A percentile compares a stretch with the other conserved stretches of the same genome.
phyloP scores from a whole-genome alignment of 92 coral and sea anemone genomes.

The Phenganax subtilis region DNA sequence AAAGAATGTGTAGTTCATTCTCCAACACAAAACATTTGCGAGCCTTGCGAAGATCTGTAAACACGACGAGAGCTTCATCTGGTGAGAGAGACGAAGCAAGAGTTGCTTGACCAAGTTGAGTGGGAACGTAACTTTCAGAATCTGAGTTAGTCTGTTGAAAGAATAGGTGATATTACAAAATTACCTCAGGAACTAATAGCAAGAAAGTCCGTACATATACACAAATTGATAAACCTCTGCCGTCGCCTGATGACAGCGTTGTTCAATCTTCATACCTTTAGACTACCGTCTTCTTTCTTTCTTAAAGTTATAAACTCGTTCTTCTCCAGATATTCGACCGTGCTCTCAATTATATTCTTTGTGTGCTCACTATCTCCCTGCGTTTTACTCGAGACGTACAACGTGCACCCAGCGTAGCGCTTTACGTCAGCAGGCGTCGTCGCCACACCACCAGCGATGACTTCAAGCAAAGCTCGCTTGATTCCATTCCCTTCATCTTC shows the following conservation, averaged over 20 bases:
- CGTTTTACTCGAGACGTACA: constrained; percentile 74
- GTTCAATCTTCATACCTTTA: not conserved
- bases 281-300: constrained; percentile 36
- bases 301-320: constrained; percentile 84
- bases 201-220: too few relatives aligned
- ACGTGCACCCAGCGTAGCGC: constrained; percentile 90
- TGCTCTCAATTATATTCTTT: constrained; percentile 50
- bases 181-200: not conserved
- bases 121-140: constrained; percentile 69
- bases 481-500: constrained; percentile 74
- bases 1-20: constrained; percentile 84
- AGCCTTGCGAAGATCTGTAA: constrained; percentile 90
- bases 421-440: constrained; percentile 81
- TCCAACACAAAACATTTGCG: constrained; percentile 96
- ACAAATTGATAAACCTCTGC: too few relatives aligned
- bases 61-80: constrained; percentile 85
- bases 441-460: constrained; percentile 94
- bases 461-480: constrained; percentile 89
- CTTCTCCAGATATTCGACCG: constrained; percentile 73
- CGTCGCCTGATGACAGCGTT: not conserved
- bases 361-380: constrained; percentile 51
- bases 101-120: constrained; percentile 94
- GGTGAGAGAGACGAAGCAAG: constrained; percentile 94
- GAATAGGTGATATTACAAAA: not conserved
- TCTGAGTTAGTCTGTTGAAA: constrained; percentile 29